Conservation (phyloP, 2,797 vertebrate species). For the Sebastes aleutianus region DNA sequence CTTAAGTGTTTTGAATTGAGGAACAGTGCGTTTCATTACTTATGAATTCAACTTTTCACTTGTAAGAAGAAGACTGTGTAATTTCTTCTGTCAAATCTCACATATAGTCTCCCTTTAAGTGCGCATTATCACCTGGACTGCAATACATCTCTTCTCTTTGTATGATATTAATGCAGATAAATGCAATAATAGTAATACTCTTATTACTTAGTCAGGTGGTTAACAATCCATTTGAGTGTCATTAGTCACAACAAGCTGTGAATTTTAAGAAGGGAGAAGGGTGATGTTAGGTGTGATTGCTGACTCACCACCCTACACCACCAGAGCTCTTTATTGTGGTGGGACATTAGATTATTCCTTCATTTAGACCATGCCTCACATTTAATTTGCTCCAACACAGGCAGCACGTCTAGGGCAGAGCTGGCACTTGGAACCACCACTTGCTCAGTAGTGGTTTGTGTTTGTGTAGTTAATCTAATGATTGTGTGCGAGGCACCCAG, state of each 20-base stretch:
- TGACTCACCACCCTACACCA: slow-evolving; percentile 3
- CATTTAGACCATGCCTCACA: slow-evolving; percentile 38
- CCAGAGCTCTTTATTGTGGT: slow-evolving; percentile 41
- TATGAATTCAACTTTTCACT: neutral
- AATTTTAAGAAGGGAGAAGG: neutral
- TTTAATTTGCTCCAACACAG: slow-evolving; percentile 56
- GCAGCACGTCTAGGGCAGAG: slow-evolving; percentile 6
- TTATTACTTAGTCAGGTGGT: neutral
- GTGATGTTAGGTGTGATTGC: slow-evolving; percentile 10
- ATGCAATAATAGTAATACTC: neutral
- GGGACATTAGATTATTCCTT: slow-evolving; percentile 39
- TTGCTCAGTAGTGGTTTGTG: slow-evolving; percentile 63
- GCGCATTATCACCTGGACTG: neutral
- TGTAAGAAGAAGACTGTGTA: neutral
- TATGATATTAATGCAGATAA: neutral
- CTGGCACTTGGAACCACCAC: slow-evolving; percentile 15
- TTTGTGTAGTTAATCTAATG: slow-evolving; percentile 70
- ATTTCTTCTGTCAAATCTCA: neutral
- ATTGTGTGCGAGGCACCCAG: slow-evolving; percentile 52
- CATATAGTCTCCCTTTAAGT: neutral
- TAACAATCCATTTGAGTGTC: neutral
- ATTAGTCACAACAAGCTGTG: neutral
- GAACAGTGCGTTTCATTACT: neutral
- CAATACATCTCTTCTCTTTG: neutral
- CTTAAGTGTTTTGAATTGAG: neutral